Percentiles rank a stretch among this genome's conserved stretches.
Evolutionary conservation across 2,797 vertebrate genomes (phyloP).

Genomic region (Megalops cyprinoides): DNA sequence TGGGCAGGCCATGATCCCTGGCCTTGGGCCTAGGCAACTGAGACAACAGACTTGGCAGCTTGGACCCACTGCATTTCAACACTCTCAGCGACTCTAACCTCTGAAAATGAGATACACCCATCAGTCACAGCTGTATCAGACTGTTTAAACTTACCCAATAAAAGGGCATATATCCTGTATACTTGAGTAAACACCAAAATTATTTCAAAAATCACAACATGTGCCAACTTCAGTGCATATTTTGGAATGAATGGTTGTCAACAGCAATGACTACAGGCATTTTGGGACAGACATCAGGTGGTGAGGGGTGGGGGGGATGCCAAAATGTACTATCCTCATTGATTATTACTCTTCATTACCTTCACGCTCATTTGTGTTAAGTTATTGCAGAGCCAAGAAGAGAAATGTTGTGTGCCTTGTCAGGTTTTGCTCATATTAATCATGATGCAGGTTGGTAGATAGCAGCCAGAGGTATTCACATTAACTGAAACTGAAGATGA

Average conservation of each 20-base stretch:
- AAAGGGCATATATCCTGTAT: constrained; percentile 29
- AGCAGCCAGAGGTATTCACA: constrained; percentile 7
- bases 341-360: constrained; percentile 61
- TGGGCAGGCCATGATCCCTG: not conserved
- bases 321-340: constrained; percentile 56
- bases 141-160: constrained; percentile 37
- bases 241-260: constrained; percentile 56
- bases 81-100: constrained; percentile 32
- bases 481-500: not conserved
- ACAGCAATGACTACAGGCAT: constrained; percentile 47
- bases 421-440: constrained; percentile 36
- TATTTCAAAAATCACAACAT: constrained; percentile 31
- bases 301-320: constrained; percentile 40
- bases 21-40: constrained; percentile 29
- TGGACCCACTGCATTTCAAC: constrained; percentile 28
- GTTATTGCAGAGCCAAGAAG: constrained; percentile 49
- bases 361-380: constrained; percentile 46
- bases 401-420: constrained; percentile 49
- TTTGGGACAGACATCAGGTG: constrained; percentile 29
- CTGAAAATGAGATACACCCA: constrained; percentile 49
- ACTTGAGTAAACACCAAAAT: constrained; percentile 40
- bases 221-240: constrained; percentile 35
- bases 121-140: constrained; percentile 31
- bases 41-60: constrained; percentile 11
- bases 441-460: constrained; percentile 38